Base-by-base conservation (phyloP, 2,888 invertebrate genomes). In the Tiliacea aurago region DNA sequence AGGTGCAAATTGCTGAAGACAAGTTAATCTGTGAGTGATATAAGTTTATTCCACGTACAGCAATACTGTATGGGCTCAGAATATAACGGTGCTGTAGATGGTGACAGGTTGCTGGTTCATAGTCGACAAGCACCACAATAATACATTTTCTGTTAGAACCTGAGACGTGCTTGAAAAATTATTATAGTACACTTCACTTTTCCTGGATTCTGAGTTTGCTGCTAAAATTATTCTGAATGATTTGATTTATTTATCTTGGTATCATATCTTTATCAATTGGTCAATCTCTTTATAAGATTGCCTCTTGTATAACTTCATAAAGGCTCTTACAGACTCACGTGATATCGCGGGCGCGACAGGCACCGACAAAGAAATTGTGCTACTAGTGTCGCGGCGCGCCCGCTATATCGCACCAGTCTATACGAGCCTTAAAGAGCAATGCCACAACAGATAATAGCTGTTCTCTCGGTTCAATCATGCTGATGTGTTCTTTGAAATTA, bases 1-100 rank as follows among this genome's bases (percentile, higher is more conserved):
- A 2, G 41, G 45, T 58, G 45, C 33, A 58, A 80, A 65, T 74
- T 61, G 18, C 79, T 59, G 58, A 70, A 73, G 37, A 43, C n/a
- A 49, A 59, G 47, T 59, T 53, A 80, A 62, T 75, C 56, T 53
- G 20, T 53, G 81, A 78, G 53, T 61, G 80, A 43, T 43, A 47
- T 76, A 66, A 45, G 55, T 78, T 59, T 64, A 83, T 64, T 56
- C 62, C 28, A 15, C 47, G 58, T 73, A 64, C 49, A 47, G 74
- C 55, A 73, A 51, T 70, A 49, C 55, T 20, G 56, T 61, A 70
- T 70, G 58, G 20, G 67, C 28, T 73, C 55, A 73, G 55, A 70
- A 66, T 72, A 78, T 69, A 69, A 83, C 83, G 83, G 79, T 47
- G 61, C 63, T 43, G 45, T 59, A 73, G 83, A 73, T 78, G 58